Percentiles rank a stretch among this genome's conserved stretches.
Conservation (phyloP, 1,140 invertebrate species). For the Lepidurus arcticus region DNA sequence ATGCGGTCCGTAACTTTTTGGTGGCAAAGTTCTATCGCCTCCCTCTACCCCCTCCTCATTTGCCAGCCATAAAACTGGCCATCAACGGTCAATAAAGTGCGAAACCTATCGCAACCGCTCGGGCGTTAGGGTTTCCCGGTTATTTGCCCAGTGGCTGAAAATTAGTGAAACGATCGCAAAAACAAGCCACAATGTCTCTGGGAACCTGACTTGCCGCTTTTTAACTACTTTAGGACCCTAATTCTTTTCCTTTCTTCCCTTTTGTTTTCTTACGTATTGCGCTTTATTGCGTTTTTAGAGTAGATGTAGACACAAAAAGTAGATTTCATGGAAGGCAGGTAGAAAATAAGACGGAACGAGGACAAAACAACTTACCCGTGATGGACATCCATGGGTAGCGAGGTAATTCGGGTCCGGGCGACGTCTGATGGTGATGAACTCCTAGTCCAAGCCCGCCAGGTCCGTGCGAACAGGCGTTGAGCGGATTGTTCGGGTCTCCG, state of each 20-base stretch:
- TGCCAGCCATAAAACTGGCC: constrained; percentile 12
- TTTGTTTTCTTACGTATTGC: not conserved
- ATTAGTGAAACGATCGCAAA: constrained; percentile 10
- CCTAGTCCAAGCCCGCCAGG: constrained; percentile 45
- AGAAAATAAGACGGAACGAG: not conserved
- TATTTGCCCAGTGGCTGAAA: not conserved
- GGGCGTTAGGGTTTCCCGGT: not conserved
- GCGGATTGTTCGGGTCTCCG: constrained; percentile 58
- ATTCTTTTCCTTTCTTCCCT: not conserved
- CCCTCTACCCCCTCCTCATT: not conserved
- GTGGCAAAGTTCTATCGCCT: not conserved
- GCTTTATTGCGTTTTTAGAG: not conserved
- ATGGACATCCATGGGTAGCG: constrained; percentile 96
- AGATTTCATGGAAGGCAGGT: not conserved
- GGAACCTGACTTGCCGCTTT: not conserved
- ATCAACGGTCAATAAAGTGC: constrained; percentile 21
- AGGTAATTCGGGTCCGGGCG: constrained; percentile 76
- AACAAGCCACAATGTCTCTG: not conserved
- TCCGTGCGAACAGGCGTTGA: constrained; percentile 55
- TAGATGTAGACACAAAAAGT: not conserved
- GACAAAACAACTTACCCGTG: constrained; percentile 60
- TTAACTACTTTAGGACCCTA: not conserved
- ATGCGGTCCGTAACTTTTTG: constrained; percentile 10
- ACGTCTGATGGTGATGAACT: constrained; percentile 48
- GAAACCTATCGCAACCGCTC: not conserved